Conservation (phyloP, 2,113 vertebrate genomes). For the Aphyosemion australe region DNA sequence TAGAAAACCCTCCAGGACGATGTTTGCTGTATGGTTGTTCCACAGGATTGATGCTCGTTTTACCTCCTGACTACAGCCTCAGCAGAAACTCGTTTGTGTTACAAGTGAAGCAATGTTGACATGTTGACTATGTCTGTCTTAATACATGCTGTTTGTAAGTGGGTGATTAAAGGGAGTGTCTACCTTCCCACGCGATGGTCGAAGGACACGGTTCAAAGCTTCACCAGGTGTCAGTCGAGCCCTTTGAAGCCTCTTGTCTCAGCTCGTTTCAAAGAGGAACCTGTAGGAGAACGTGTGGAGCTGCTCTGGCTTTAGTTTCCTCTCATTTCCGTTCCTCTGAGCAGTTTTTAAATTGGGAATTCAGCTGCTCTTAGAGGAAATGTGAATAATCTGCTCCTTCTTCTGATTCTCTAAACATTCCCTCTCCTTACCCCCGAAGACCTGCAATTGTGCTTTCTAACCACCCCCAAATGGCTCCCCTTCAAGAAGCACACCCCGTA, state of each 20-base stretch:
- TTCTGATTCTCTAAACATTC: conserved; percentile 8
- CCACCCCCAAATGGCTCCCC: too few relatives aligned
- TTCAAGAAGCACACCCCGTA: conserved; percentile 33
- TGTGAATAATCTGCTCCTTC: conserved; percentile 23
- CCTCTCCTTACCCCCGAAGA: neutral
- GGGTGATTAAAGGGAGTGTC: conserved; percentile 48
- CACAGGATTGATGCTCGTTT: conserved; percentile 14
- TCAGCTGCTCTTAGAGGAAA: conserved; percentile 28
- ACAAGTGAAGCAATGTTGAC: conserved; percentile 18
- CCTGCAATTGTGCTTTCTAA: conserved; percentile 27
- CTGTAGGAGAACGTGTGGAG: conserved; percentile 26
- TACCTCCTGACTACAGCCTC: conserved; percentile 6
- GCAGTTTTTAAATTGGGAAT: conserved; percentile 25
- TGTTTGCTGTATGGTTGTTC: too few relatives aligned
- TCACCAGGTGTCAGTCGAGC: conserved; percentile 51
- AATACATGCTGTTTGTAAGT: conserved; percentile 48
- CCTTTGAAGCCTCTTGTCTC: conserved; percentile 68
- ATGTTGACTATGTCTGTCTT: conserved; percentile 42
- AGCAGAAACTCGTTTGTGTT: conserved; percentile 13
- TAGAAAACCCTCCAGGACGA: too few relatives aligned
- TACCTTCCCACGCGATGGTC: conserved; percentile 50
- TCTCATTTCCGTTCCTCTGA: conserved; percentile 16
- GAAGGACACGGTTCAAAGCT: conserved; percentile 71
- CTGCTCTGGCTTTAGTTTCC: conserved; percentile 20
- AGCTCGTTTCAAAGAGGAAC: conserved; percentile 36